A percentile compares a stretch with the other conserved stretches of the same genome.
phyloP scores from a whole-genome alignment of 2,113 vertebrate species.

The Sclerurus mexicanus region DNA sequence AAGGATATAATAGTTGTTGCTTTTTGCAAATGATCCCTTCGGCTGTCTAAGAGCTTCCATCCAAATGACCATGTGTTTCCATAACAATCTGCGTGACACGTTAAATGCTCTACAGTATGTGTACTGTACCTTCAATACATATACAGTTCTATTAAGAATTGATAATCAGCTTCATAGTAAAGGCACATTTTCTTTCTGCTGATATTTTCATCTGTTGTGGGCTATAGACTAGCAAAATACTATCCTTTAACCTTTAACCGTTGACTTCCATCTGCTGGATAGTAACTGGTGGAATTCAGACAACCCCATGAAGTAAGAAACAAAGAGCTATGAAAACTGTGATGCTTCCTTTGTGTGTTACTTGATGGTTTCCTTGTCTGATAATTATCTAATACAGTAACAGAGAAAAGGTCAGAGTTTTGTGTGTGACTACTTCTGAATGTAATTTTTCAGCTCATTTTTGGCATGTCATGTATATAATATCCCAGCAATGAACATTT shows the following conservation, averaged over 20 bases:
- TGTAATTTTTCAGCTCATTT: background rate
- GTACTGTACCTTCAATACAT: background rate
- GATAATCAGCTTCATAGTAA: background rate
- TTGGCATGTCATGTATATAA: background rate
- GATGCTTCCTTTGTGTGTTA: background rate
- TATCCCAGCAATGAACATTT: background rate
- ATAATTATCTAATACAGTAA: background rate
- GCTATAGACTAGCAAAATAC: background rate
- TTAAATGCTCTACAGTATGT: background rate
- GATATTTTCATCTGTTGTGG: background rate
- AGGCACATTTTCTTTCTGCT: background rate
- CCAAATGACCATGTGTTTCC: background rate
- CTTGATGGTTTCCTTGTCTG: background rate
- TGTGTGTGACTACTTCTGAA: background rate
- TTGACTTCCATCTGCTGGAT: background rate
- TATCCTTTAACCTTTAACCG: background rate
- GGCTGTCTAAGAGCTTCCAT: background rate
- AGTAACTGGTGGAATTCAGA: background rate
- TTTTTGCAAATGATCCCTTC: background rate
- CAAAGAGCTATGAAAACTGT: background rate
- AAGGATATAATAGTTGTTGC: background rate
- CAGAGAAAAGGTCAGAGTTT: background rate
- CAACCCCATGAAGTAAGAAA: background rate
- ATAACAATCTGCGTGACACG: background rate
- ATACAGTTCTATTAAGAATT: background rate